Percentiles rank a stretch among this genome's conserved stretches.
Evolutionary conservation across 2,888 invertebrate species (phyloP).

Genomic region (Xestia ashworthii): DNA sequence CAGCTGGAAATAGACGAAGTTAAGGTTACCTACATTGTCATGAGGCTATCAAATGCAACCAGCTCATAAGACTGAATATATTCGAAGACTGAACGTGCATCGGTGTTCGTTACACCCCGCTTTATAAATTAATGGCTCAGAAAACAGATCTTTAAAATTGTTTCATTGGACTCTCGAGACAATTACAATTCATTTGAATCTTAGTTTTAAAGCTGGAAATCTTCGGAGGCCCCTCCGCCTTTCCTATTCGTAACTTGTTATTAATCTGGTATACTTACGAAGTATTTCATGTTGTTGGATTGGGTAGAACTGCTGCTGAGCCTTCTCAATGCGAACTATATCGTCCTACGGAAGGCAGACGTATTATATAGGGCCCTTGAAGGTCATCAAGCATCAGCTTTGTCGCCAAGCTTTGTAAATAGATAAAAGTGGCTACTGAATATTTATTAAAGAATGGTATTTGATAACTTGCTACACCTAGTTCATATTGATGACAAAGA

Average conservation of each 20-base stretch:
- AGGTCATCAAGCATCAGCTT: slow-evolving; percentile 78
- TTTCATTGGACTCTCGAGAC: neutral
- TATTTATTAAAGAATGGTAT: slow-evolving; percentile 49
- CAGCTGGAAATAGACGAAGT: slow-evolving; percentile 71
- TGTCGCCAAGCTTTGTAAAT: slow-evolving; percentile 51
- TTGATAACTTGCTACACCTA: slow-evolving; percentile 41
- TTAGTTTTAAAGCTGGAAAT: neutral
- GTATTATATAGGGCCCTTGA: slow-evolving; percentile 83
- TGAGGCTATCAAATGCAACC: neutral
- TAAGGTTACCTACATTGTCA: neutral
- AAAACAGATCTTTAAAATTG: neutral
- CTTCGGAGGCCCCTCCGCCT: neutral
- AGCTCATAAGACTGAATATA: neutral
- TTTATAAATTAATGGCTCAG: neutral
- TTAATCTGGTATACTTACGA: slow-evolving; percentile 74
- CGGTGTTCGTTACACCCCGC: neutral
- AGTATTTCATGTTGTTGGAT: slow-evolving; percentile 86
- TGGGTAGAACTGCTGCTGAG: slow-evolving; percentile 81
- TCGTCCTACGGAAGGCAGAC: slow-evolving; percentile 76
- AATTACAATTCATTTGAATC: too few relatives aligned
- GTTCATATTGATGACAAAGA: slow-evolving; percentile 17
- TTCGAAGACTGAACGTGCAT: neutral
- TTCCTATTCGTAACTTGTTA: neutral
- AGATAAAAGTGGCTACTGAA: slow-evolving; percentile 54
- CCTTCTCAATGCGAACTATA: slow-evolving; percentile 87